phyloP scores from a whole-genome alignment of 1,140 invertebrate species.

The Helicoverpa zea region DNA sequence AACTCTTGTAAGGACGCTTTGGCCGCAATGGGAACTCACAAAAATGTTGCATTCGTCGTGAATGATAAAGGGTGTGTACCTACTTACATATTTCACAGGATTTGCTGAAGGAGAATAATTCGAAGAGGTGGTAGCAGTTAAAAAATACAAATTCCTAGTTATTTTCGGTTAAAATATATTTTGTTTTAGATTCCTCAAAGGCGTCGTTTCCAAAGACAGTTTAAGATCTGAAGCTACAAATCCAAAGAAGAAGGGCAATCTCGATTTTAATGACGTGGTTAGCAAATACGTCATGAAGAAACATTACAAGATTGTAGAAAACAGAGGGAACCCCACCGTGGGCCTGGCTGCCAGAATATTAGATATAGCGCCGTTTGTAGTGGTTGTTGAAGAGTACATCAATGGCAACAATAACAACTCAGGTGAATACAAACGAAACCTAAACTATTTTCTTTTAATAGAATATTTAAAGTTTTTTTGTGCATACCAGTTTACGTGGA shows the following conservation, averaged over 20 bases:
- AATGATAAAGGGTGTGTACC: slow-evolving; percentile 86
- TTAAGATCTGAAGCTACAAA: slow-evolving; percentile 65
- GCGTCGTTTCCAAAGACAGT: slow-evolving; percentile 61
- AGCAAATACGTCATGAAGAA: slow-evolving; percentile 88
- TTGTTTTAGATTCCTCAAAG: slow-evolving; percentile 61
- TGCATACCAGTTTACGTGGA: too few relatives aligned
- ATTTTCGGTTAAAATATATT: background rate
- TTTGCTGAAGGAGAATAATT: too few relatives aligned
- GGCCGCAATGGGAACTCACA: slow-evolving; percentile 54
- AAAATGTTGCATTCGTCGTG: slow-evolving; percentile 84
- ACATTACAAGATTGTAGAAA: slow-evolving; percentile 89
- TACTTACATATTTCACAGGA: background rate
- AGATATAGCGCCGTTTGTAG: slow-evolving; percentile 53
- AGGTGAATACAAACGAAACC: slow-evolving; percentile 21
- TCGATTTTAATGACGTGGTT: slow-evolving; percentile 67
- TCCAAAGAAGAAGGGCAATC: slow-evolving; percentile 68
- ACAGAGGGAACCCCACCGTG: slow-evolving; percentile 75
- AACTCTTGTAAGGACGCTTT: slow-evolving; percentile 54
- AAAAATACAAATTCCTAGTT: too few relatives aligned
- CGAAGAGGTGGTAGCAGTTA: too few relatives aligned
- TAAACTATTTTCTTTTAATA: background rate
- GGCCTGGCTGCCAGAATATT: slow-evolving; percentile 51
- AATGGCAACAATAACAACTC: slow-evolving; percentile 34
- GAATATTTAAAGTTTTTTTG: background rate
- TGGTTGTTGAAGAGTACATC: slow-evolving; percentile 49